Percentiles rank a stretch among this genome's conserved stretches.
These are phyloP conservation scores for Herminia tarsipennalis DNA, from an alignment of 2,888 invertebrate genomes.

Conservation along the genomic window DNA sequence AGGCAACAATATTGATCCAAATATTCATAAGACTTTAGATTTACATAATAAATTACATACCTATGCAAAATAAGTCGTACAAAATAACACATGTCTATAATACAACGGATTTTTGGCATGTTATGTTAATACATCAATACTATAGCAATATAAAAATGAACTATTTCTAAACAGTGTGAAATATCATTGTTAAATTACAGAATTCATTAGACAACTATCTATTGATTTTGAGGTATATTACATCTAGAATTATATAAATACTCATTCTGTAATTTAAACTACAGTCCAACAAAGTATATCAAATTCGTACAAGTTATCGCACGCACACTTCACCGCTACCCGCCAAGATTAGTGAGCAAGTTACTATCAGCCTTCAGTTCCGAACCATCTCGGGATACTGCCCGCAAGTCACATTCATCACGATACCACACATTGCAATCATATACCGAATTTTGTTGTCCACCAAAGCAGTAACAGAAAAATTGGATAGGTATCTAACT, in stretches of 20 bases:
- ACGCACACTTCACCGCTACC: slow-evolving; percentile 10
- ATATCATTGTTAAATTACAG: slow-evolving; percentile 22
- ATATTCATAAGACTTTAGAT: slow-evolving; percentile 43
- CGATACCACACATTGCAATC: slow-evolving; percentile 14
- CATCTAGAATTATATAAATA: slow-evolving; percentile 1
- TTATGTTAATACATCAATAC: slow-evolving; percentile 33
- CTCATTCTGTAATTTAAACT: slow-evolving; percentile 21
- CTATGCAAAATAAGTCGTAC: slow-evolving; percentile 32
- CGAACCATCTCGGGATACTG: slow-evolving; percentile 17
- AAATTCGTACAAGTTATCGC: slow-evolving; percentile 35
- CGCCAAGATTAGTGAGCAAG: slow-evolving; percentile 53
- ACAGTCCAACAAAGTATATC: slow-evolving; percentile 10
- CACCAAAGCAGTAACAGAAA: not conserved
- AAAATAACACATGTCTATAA: slow-evolving; percentile 27
- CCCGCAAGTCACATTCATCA: slow-evolving; percentile 1
- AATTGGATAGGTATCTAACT: slow-evolving; percentile 7
- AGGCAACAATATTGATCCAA: slow-evolving; percentile 45
- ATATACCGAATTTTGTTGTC: not conserved
- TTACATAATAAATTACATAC: slow-evolving; percentile 25
- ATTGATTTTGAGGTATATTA: not conserved
- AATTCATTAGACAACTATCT: slow-evolving; percentile 10
- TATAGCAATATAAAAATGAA: slow-evolving; percentile 37
- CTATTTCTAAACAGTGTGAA: slow-evolving; percentile 24
- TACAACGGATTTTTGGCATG: slow-evolving; percentile 40
- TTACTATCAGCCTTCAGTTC: slow-evolving; percentile 59